Evolutionary conservation across 2,113 vertebrate genomes (phyloP).

Genomic region (Corvus moneduloides): DNA sequence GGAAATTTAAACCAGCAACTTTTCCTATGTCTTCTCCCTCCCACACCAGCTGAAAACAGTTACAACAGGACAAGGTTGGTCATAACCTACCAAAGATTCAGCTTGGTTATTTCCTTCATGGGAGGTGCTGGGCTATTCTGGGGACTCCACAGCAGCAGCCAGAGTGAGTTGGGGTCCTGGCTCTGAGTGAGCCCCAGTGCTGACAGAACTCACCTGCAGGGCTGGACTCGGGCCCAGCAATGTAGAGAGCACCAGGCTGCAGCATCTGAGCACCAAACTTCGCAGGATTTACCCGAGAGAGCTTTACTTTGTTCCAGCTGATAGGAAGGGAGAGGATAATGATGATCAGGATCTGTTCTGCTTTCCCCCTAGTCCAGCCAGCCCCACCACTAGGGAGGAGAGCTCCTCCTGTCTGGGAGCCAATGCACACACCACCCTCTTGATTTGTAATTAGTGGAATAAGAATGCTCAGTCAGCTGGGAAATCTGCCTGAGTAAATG

Average conservation of each 20-base stretch:
- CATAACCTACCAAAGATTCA: not conserved
- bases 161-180: not conserved
- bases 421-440: slow-evolving; percentile 12
- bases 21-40: not conserved
- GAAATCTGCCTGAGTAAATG: slow-evolving; percentile 47
- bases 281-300: not conserved
- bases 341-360: not conserved
- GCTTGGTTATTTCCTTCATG: not conserved
- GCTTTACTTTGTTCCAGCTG: not conserved
- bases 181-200: not conserved
- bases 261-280: not conserved
- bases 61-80: not conserved
- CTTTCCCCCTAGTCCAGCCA: not conserved
- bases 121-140: not conserved
- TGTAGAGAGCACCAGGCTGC: not conserved
- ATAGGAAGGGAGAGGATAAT: not conserved
- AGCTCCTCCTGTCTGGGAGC: slow-evolving; percentile 15
- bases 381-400: not conserved
- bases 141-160: not conserved
- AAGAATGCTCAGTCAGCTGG: slow-evolving; percentile 47
- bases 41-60: not conserved
- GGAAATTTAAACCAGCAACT: not conserved
- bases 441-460: slow-evolving; percentile 49
- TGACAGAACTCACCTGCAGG: not conserved
- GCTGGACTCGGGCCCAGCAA: not conserved